Evolutionary conservation across 2,888 invertebrate genomes (phyloP).

Genomic region (Ligdia adustata): DNA sequence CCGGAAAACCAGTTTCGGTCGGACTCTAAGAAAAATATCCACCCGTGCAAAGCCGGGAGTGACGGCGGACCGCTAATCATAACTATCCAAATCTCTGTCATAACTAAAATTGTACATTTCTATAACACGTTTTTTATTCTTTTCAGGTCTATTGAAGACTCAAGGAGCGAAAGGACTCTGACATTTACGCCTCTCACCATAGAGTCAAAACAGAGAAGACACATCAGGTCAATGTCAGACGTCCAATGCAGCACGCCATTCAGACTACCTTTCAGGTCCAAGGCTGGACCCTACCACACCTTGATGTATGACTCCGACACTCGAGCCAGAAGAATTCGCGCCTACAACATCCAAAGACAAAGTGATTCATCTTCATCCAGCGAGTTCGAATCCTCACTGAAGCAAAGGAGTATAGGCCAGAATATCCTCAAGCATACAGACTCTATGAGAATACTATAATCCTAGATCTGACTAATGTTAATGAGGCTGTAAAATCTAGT

Average conservation of each 20-base stretch:
- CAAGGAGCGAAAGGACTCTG: constrained; percentile 51
- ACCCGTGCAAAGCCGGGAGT: no score
- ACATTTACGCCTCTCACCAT: constrained; percentile 67
- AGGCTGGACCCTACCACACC: constrained; percentile 61
- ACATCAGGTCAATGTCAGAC: constrained; percentile 78
- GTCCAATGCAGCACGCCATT: constrained; percentile 77
- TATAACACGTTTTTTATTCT: no score
- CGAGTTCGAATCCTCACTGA: constrained; percentile 56
- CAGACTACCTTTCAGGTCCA: constrained; percentile 63
- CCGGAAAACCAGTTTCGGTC: no score
- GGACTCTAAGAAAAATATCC: no score
- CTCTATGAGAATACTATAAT: constrained; percentile 76
- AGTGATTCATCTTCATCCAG: constrained; percentile 74
- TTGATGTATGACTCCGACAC: constrained; percentile 76
- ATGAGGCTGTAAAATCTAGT: constrained; percentile 66
- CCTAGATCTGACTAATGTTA: constrained; percentile 42
- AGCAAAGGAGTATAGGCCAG: constrained; percentile 60
- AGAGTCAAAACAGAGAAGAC: constrained; percentile 68
- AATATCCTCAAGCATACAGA: constrained; percentile 75
- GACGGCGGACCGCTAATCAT: no score
- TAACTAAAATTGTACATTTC: no score
- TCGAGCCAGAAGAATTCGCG: constrained; percentile 58
- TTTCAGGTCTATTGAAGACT: constrained; percentile 71
- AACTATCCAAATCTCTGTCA: no score
- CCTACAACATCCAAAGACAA: constrained; percentile 55